These are phyloP conservation scores for Dilophus febrilis DNA, from an alignment of 2,888 invertebrate genomes.

Conservation along the genomic window DNA sequence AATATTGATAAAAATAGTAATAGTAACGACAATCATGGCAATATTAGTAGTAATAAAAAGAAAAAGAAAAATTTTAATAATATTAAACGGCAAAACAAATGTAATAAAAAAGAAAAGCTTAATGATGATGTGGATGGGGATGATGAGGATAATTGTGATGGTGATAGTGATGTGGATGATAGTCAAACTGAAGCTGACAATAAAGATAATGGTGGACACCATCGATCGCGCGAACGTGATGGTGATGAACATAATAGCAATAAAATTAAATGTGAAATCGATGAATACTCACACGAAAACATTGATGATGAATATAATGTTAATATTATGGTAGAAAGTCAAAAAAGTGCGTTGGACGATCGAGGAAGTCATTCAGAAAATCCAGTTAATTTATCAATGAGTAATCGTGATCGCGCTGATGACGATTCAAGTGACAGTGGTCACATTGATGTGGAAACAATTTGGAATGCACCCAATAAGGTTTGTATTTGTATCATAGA, in stretches of 20 bases:
- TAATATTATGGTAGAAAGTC: conserved; percentile 29
- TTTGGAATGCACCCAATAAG: conserved; percentile 28
- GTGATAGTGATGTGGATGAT: conserved; percentile 35
- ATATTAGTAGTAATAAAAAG: no score
- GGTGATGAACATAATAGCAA: background rate
- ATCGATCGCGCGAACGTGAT: no score
- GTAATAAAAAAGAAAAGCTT: no score
- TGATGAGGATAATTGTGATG: conserved; percentile 29
- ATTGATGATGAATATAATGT: conserved; percentile 25
- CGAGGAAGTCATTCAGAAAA: conserved; percentile 58
- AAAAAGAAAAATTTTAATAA: no score
- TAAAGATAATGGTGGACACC: conserved; percentile 7
- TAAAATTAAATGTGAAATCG: conserved; percentile 16
- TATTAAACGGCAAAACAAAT: no score
- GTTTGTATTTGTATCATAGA: background rate
- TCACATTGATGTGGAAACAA: conserved; percentile 36
- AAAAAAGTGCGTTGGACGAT: conserved; percentile 31
- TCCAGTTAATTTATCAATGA: conserved; percentile 62
- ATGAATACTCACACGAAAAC: no score
- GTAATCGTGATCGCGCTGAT: conserved; percentile 39
- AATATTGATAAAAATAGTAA: no score
- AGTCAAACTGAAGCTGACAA: conserved; percentile 21
- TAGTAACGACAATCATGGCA: no score
- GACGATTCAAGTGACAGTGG: conserved; percentile 38
- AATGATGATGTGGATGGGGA: conserved; percentile 28